phyloP scores from a whole-genome alignment of 1,140 invertebrate species.

The Papilio machaon region DNA sequence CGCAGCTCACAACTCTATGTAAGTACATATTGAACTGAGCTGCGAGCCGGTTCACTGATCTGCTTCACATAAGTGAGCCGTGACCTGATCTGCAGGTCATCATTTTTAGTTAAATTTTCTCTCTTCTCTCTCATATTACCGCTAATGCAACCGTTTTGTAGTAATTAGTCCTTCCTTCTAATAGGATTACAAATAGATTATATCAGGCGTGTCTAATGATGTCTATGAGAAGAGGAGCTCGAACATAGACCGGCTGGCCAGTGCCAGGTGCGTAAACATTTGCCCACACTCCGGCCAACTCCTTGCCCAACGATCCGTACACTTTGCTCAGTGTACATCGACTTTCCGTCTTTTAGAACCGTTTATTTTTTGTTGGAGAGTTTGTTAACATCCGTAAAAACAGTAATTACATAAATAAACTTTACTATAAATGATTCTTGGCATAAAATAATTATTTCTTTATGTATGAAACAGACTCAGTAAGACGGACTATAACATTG shows the following conservation, averaged over 20 bases:
- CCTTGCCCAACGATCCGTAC: conserved; percentile 11
- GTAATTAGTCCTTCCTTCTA: conserved; percentile 33
- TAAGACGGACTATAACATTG: background rate
- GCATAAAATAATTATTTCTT: background rate
- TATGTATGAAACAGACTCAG: too few species aligned
- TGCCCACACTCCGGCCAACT: conserved; percentile 27
- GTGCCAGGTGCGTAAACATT: conserved; percentile 48
- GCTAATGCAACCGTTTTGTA: background rate
- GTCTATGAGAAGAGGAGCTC: conserved; percentile 43
- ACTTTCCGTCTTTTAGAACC: background rate
- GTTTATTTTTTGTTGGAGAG: background rate
- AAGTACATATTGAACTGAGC: too few species aligned
- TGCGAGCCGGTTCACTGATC: too few species aligned
- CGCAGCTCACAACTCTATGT: too few species aligned
- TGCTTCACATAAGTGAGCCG: too few species aligned
- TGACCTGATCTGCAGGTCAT: too few species aligned
- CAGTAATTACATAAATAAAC: background rate
- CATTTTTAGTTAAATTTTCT: too few species aligned
- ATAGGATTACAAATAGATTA: conserved; percentile 43
- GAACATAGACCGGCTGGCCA: conserved; percentile 45
- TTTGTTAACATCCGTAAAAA: background rate
- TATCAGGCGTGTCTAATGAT: conserved; percentile 53
- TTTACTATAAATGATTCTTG: background rate
- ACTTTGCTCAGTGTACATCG: conserved; percentile 5
- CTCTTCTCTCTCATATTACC: background rate